These are phyloP conservation scores for Panagrolaimus sp. DNA, from an alignment of 1,140 invertebrate species.

Conservation along the genomic window DNA sequence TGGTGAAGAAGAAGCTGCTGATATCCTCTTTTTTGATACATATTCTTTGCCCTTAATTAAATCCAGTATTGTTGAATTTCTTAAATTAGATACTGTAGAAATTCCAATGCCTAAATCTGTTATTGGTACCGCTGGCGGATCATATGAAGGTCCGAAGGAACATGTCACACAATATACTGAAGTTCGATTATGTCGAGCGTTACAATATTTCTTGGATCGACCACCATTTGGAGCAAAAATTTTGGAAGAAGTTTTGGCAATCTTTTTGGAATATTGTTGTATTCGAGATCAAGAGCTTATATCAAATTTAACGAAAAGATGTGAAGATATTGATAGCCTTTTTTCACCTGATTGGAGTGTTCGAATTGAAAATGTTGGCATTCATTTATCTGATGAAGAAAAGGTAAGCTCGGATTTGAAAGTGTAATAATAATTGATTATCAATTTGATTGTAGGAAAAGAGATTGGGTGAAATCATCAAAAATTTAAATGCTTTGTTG, in stretches of 20 bases:
- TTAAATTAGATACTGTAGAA: constrained; percentile 59
- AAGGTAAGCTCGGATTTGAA: not conserved
- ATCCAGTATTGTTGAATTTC: constrained; percentile 62
- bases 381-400: not conserved
- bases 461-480: constrained; percentile 66
- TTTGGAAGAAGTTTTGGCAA: constrained; percentile 76
- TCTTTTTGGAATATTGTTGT: constrained; percentile 71
- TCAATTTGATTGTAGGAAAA: constrained; percentile 32
- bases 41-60: constrained; percentile 68
- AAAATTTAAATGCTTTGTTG: constrained; percentile 79
- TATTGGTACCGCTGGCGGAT: constrained; percentile 18
- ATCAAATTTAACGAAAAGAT: not conserved
- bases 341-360: constrained; percentile 1
- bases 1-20: constrained; percentile 50
- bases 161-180: constrained; percentile 52
- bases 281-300: not conserved
- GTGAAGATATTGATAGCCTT: not conserved
- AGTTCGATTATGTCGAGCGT: constrained; percentile 70
- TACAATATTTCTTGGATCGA: constrained; percentile 81
- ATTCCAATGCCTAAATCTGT: constrained; percentile 24
- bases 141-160: constrained; percentile 26
- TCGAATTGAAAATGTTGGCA: not conserved
- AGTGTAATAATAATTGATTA: not conserved
- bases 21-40: constrained; percentile 69
- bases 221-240: constrained; percentile 79